phyloP scores from a whole-genome alignment of 2,888 invertebrate species.

The Spodoptera picta region DNA sequence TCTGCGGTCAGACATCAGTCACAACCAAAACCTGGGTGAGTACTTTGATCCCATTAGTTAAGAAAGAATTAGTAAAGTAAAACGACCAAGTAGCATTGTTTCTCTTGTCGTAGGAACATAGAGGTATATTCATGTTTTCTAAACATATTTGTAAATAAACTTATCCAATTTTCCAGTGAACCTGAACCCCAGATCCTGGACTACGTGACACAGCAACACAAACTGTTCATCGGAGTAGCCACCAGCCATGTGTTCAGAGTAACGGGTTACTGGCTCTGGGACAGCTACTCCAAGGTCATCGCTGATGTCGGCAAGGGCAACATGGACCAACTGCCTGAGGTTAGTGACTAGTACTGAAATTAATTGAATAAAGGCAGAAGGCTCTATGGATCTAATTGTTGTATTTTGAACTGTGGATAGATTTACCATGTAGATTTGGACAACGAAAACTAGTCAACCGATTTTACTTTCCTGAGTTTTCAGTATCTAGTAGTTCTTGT shows the following conservation, averaged over 20 bases:
- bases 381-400: too few species aligned
- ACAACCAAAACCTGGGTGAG: constrained; percentile 92
- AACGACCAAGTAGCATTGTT: too few species aligned
- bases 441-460: too few species aligned
- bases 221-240: constrained; percentile 95
- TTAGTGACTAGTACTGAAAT: constrained; percentile 63
- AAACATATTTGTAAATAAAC: too few species aligned
- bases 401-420: too few species aligned
- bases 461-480: too few species aligned
- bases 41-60: background rate
- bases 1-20: constrained; percentile 96
- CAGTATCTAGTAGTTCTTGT: too few species aligned
- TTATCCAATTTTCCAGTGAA: constrained; percentile 81
- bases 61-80: background rate
- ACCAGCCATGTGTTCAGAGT: constrained; percentile 93
- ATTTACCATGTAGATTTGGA: too few species aligned
- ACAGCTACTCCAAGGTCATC: constrained; percentile 92
- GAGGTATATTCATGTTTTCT: background rate
- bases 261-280: constrained; percentile 93
- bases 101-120: too few species aligned
- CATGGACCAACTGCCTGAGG: constrained; percentile 94
- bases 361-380: too few species aligned
- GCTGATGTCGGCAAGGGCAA: constrained; percentile 93
- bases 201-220: constrained; percentile 97
- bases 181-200: constrained; percentile 96